Base-by-base conservation (phyloP, 2,797 vertebrate genomes). In the Sorex maritimensis region DNA sequence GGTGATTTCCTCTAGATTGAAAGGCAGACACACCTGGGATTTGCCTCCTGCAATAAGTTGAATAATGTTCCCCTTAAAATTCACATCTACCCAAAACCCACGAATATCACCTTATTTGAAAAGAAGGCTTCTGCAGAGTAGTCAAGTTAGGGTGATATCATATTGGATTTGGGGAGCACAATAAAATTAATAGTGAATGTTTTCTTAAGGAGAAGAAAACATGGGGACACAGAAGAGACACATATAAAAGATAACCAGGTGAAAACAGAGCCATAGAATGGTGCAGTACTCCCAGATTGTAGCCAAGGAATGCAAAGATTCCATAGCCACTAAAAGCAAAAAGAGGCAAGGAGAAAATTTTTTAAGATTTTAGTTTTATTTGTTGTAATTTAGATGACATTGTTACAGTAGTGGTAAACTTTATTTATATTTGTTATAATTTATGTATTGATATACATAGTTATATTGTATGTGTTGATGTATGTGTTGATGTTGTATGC, bases 141-240 rank as follows among this genome's bases (percentile, higher is more conserved):
- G 91, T 68, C n/a, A 87, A 93, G 38, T 83, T 67, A 87, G 77
- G 34, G 68, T 15, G 55, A 95, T 11, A 55, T 79, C 68, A 52
- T 26, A 26, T 2, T 81, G 19, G 23, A 44, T 55, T n/a, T 84
- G 44, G 28, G 3, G 11, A 71, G 21, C 13, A 6, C 28, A 11
- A 63, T 65, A 52, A 75, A 44, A 5, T 44, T 24, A 74, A 34
- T 65, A 17, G 15, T 19, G 55, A 1, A 9, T n/a, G 2, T n/a
- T 30, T 30, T 34, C 74, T 44, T 44, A 44, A 44, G 41, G 41
- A n/a, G 19, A 80, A 71, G 44, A 19, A 89, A 55, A 13, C 52
- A 13, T 55, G 52, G 28, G 49, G 15, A 75, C 23, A 68, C 68
- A 49, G 52, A 58, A n/a, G 41, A 77, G 69, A 75, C n/a, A 28